These are phyloP conservation scores for Thelaira solivaga DNA, from an alignment of 2,888 invertebrate genomes.

Conservation along the genomic window DNA sequence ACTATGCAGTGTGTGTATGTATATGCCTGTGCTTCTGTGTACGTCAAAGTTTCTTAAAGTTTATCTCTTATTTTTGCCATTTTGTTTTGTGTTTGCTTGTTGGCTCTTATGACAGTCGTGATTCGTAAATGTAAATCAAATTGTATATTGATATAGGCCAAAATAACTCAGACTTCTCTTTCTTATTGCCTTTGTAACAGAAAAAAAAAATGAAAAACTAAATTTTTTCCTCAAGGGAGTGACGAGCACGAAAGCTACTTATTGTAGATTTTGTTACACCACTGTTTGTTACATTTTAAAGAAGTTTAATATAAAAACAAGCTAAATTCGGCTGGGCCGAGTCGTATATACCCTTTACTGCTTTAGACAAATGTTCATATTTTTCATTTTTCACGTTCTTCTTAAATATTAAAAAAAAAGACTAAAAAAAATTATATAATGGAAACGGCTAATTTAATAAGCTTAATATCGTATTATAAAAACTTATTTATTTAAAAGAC, in stretches of 20 bases:
- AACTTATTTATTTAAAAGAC: no score
- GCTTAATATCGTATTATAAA: no score
- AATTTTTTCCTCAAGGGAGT: constrained; percentile 14
- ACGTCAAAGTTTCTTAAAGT: background rate
- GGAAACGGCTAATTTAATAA: no score
- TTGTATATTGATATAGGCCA: constrained; percentile 52
- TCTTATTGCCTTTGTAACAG: background rate
- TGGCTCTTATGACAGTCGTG: constrained; percentile 23
- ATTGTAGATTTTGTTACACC: constrained; percentile 23
- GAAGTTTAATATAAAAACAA: constrained; percentile 30
- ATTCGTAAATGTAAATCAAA: constrained; percentile 48
- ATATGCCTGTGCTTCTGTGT: no score
- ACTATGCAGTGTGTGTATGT: no score
- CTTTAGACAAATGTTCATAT: no score
- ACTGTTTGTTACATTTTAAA: constrained; percentile 45
- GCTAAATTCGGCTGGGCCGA: no score
- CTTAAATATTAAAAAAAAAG: no score
- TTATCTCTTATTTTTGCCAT: background rate
- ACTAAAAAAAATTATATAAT: no score
- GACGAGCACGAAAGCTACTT: background rate
- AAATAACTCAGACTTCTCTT: constrained; percentile 39
- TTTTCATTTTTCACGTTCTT: no score
- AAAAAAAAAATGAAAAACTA: background rate
- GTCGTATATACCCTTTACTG: no score
- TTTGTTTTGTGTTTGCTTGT: background rate